A percentile compares a stretch with the other conserved stretches of the same genome.
These are phyloP conservation scores for Plagodis dolabraria DNA, from an alignment of 2,888 invertebrate species.

Conservation along the genomic window DNA sequence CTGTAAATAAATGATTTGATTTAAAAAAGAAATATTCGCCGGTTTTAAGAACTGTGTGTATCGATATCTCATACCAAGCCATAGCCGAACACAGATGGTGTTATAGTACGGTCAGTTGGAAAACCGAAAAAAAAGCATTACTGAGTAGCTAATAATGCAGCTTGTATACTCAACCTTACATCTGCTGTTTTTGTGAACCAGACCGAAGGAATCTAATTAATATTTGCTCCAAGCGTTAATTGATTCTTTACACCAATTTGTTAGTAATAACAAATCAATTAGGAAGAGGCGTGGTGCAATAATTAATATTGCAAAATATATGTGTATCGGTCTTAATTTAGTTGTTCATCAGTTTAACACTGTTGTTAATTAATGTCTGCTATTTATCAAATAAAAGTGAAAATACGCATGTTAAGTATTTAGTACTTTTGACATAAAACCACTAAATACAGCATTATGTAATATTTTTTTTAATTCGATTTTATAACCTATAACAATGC, in stretches of 20 bases:
- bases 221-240: conserved; percentile 72
- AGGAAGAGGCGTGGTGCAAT: conserved; percentile 43
- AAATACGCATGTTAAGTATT: too few species aligned
- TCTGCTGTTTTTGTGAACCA: conserved; percentile 79
- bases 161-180: conserved; percentile 65
- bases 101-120: conserved; percentile 69
- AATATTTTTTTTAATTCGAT: too few species aligned
- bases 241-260: conserved; percentile 74
- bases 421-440: too few species aligned
- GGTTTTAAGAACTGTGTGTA: conserved; percentile 47
- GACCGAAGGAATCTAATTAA: conserved; percentile 74
- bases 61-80: conserved; percentile 49
- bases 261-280: conserved; percentile 59
- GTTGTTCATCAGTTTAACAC: too few species aligned
- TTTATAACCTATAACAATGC: too few species aligned
- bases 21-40: not conserved
- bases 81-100: conserved; percentile 74
- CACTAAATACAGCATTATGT: too few species aligned
- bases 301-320: conserved; percentile 34
- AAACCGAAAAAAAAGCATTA: conserved; percentile 70
- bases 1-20: too few species aligned
- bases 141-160: conserved; percentile 75
- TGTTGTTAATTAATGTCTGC: conserved; percentile 5
- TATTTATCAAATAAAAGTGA: too few species aligned
- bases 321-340: conserved; percentile 9